phyloP scores from a whole-genome alignment of 1,140 invertebrate genomes.

The Drosophila pseudoobscura region DNA sequence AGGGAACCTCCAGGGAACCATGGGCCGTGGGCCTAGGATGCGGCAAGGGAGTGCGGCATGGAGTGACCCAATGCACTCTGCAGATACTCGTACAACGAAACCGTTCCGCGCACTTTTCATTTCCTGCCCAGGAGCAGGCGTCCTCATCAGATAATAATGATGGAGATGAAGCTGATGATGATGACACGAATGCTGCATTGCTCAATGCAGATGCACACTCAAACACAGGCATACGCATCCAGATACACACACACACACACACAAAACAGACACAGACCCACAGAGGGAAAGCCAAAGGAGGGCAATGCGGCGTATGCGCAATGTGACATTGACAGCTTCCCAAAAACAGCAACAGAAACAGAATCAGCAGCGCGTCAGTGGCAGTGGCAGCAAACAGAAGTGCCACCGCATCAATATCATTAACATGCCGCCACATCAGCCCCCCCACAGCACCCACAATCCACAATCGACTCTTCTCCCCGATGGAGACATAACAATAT shows the following conservation, averaged over 20 bases:
- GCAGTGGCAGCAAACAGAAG: conserved; percentile 25
- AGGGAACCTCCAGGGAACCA: too few species aligned
- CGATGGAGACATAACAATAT: conserved; percentile 80
- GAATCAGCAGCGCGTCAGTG: not conserved
- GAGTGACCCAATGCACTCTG: too few species aligned
- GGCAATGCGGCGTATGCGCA: conserved; percentile 67
- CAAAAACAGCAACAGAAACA: conserved; percentile 12
- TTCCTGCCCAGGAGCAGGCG: too few species aligned
- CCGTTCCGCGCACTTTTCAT: too few species aligned
- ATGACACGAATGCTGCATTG: too few species aligned
- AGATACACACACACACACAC: not conserved
- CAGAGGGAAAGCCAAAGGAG: conserved; percentile 36
- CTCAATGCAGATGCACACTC: conserved; percentile 8
- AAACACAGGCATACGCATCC: conserved; percentile 5
- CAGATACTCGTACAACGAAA: too few species aligned
- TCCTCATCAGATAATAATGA: conserved; percentile 6
- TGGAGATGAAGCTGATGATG: not conserved
- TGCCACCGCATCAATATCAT: conserved; percentile 48
- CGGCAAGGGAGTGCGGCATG: too few species aligned
- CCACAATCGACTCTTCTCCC: conserved; percentile 3
- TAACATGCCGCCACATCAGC: conserved; percentile 33
- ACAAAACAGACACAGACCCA: conserved; percentile 2
- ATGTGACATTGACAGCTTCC: conserved; percentile 68
- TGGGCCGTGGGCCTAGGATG: too few species aligned
- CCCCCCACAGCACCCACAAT: conserved; percentile 9